Evolutionary conservation across 2,113 vertebrate genomes (phyloP).

Genomic region (Eclectus roratus): DNA sequence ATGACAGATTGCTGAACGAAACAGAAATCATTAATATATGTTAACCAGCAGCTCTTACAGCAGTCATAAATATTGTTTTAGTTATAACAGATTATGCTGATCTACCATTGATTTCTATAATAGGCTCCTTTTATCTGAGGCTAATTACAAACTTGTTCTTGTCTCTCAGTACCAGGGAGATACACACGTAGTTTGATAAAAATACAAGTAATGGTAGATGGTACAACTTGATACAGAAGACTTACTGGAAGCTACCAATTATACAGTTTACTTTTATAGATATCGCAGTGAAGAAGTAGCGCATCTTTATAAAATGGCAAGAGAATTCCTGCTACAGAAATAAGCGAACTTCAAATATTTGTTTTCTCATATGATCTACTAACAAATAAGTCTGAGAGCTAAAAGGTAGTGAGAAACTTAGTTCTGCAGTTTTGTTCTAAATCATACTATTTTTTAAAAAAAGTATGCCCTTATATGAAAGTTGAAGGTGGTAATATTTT

Average conservation of each 20-base stretch:
- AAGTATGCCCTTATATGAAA: accelerated
- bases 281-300: background rate
- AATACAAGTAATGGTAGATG: background rate
- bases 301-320: background rate
- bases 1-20: background rate
- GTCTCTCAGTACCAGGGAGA: background rate
- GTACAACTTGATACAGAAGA: background rate
- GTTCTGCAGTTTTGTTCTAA: background rate
- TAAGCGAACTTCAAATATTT: background rate
- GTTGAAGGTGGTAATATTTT: background rate
- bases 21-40: background rate
- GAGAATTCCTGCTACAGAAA: background rate
- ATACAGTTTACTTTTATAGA: background rate
- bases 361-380: background rate
- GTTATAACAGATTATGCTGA: background rate
- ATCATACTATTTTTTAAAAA: accelerated
- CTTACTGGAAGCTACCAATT: background rate
- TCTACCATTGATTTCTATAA: background rate
- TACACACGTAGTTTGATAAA: background rate
- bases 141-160: background rate
- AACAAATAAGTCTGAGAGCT: background rate
- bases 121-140: background rate
- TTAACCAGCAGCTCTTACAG: background rate
- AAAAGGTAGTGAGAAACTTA: background rate
- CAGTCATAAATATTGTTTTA: background rate